Conservation (phyloP, 37 sponge, comb jelly and placozoan species). For the Petrosia ficiformis region DNA sequence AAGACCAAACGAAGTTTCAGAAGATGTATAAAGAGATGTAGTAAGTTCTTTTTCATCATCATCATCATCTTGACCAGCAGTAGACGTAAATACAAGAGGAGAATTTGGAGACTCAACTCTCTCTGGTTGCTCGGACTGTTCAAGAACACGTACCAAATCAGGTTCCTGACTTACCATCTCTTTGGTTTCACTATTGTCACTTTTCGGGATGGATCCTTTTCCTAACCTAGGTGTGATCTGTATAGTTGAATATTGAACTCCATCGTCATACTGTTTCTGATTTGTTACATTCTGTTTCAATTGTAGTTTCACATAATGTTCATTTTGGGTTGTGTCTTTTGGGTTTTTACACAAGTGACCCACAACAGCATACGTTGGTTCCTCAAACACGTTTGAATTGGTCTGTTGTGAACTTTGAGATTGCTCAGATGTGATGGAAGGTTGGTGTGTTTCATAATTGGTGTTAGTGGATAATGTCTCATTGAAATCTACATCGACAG, state of each 20-base stretch:
- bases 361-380: not conserved
- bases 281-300: not conserved
- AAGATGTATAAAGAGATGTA: not conserved
- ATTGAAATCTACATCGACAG: no score
- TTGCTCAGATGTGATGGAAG: not conserved
- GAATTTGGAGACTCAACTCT: not conserved
- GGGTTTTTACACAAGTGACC: not conserved
- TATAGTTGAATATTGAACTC: not conserved
- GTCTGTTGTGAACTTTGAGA: no score
- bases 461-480: no score
- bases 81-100: not conserved
- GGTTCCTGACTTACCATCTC: not conserved
- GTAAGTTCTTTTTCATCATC: not conserved
- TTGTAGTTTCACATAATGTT: not conserved
- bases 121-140: not conserved
- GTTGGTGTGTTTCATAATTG: not conserved
- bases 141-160: not conserved
- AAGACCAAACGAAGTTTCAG: not conserved
- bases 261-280: not conserved
- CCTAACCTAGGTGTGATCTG: no score
- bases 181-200: not conserved
- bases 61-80: not conserved
- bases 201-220: no score
- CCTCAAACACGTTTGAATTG: no score
- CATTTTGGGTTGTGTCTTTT: not conserved